phyloP scores from a whole-genome alignment of 2,113 vertebrate species.

The Nettapus auritus region DNA sequence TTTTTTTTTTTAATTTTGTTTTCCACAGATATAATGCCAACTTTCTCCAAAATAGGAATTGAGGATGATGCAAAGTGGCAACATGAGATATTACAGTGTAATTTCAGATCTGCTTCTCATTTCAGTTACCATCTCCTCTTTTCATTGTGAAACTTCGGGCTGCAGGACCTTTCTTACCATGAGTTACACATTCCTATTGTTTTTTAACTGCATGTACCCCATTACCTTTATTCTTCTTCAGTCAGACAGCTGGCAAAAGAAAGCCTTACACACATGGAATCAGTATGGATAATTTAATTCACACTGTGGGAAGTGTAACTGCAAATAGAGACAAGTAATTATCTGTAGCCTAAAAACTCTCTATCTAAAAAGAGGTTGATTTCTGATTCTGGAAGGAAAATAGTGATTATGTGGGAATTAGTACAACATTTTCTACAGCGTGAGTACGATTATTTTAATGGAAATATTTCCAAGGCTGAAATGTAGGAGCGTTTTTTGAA shows the following conservation, averaged over 20 bases:
- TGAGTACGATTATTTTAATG: not conserved
- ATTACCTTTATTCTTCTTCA: not conserved
- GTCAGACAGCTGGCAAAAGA: not conserved
- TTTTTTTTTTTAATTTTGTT: not conserved
- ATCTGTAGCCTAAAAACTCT: not conserved
- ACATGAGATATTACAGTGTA: fast-evolving
- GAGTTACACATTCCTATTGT: not conserved
- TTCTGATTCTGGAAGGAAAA: not conserved
- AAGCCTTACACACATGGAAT: not conserved
- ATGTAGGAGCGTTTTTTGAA: not conserved
- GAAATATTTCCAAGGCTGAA: not conserved
- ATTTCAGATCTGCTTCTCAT: not conserved
- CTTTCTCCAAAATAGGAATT: not conserved
- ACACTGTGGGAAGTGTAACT: not conserved
- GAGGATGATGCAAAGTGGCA: not conserved
- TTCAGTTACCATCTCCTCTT: not conserved
- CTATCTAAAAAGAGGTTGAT: not conserved
- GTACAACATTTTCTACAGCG: fast-evolving
- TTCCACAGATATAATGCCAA: not conserved
- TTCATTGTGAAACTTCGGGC: not conserved
- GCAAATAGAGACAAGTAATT: not conserved
- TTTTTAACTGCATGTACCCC: not conserved
- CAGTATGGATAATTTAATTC: not conserved
- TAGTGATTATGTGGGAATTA: not conserved
- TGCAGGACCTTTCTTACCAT: not conserved